Percentiles rank a stretch among this genome's conserved stretches.
These are phyloP conservation scores for Pangasianodon hypophthalmus DNA, from an alignment of 2,113 vertebrate genomes.

Conservation along the genomic window DNA sequence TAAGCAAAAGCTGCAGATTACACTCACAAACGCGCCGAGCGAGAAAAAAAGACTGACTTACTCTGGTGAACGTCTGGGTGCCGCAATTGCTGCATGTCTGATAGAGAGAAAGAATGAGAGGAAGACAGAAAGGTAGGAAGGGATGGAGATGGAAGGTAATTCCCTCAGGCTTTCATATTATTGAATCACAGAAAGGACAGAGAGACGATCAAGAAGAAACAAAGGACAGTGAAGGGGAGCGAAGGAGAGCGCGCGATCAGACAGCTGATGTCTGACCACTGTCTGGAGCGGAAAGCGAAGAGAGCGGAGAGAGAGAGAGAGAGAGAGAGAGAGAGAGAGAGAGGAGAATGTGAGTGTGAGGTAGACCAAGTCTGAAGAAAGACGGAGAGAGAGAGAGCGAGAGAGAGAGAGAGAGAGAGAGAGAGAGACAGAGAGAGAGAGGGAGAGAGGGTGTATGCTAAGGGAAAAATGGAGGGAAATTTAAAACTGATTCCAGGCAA, in stretches of 20 bases:
- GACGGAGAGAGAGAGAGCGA: conserved; percentile 32
- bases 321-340: conserved; percentile 20
- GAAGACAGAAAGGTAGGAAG: neutral
- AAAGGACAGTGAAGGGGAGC: neutral
- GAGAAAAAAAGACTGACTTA: conserved; percentile 50
- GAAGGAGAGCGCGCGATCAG: conserved; percentile 33
- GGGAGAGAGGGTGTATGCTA: conserved; percentile 41
- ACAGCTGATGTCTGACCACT: conserved; percentile 49
- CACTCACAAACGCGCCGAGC: conserved; percentile 16
- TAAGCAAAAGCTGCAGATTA: neutral
- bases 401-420: conserved; percentile 42
- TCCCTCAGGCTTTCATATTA: neutral
- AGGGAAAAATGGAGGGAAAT: conserved; percentile 52
- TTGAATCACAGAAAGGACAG: conserved; percentile 16
- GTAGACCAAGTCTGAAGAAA: conserved; percentile 40
- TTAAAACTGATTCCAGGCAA: conserved; percentile 35
- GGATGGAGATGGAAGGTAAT: conserved; percentile 15
- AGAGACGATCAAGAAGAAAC: neutral
- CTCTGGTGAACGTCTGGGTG: conserved; percentile 37
- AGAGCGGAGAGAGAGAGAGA: conserved; percentile 34
- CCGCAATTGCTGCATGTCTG: conserved; percentile 46
- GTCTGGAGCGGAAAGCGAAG: conserved; percentile 54
- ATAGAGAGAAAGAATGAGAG: conserved; percentile 46
- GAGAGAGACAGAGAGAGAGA: conserved; percentile 24
- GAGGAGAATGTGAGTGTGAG: conserved; percentile 46